A percentile compares a stretch with the other conserved stretches of the same genome.
These are phyloP conservation scores for Malacoraja senta DNA, from an alignment of 2,797 vertebrate genomes.

Conservation along the genomic window DNA sequence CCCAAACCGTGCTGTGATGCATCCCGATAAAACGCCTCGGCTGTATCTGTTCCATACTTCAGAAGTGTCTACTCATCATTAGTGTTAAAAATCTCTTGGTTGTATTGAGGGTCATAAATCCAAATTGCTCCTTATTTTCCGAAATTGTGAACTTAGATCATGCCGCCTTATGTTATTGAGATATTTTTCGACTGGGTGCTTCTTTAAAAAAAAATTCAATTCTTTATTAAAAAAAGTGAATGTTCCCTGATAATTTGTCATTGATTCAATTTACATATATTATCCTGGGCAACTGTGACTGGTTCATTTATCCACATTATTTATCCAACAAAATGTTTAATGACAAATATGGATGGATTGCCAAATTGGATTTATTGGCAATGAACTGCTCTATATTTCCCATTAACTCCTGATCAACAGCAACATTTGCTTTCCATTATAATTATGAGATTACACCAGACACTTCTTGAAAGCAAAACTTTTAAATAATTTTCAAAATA, in stretches of 20 bases:
- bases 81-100: background rate
- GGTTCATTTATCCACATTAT: conserved; percentile 72
- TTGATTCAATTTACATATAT: conserved; percentile 66
- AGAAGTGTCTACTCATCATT: background rate
- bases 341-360: conserved; percentile 42
- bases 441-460: conserved; percentile 52
- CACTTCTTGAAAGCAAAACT: background rate
- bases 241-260: conserved; percentile 54
- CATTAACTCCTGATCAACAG: conserved; percentile 40
- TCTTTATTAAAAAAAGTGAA: conserved; percentile 53
- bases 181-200: background rate
- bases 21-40: too few species aligned
- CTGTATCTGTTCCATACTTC: too few species aligned
- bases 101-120: background rate
- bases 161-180: conserved; percentile 55
- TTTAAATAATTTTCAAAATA: background rate
- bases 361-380: conserved; percentile 33
- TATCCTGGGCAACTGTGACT: conserved; percentile 66
- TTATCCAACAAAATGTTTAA: conserved; percentile 56
- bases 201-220: background rate
- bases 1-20: too few species aligned
- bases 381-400: conserved; percentile 12
- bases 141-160: conserved; percentile 48
- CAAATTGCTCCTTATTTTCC: background rate
- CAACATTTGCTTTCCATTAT: conserved; percentile 52